Evolutionary conservation across 2,888 invertebrate species (phyloP).

Genomic region (Cantharis lateralis): DNA sequence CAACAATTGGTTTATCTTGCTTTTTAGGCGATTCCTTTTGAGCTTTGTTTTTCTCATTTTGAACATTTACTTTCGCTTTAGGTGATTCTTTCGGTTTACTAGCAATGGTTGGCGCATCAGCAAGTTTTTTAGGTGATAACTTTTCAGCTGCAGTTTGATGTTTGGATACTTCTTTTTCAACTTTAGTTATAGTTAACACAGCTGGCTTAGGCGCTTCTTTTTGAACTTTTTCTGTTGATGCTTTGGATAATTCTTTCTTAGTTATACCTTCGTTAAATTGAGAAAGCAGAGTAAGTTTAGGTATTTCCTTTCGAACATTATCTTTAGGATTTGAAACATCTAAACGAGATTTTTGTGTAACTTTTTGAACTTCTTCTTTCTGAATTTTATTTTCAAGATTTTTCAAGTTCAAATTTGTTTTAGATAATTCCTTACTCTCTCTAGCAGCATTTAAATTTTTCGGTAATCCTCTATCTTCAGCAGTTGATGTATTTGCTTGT

Average conservation of each 20-base stretch:
- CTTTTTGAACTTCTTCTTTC: neutral
- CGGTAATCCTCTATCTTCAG: neutral
- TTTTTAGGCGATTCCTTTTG: neutral
- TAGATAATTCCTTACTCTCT: neutral
- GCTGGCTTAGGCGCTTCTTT: neutral
- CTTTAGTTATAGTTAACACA: neutral
- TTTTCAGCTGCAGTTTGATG: neutral
- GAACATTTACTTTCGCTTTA: neutral
- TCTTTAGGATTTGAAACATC: neutral
- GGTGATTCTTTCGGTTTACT: neutral
- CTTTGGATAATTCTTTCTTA: neutral
- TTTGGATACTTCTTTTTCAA: neutral
- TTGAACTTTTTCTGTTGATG: neutral
- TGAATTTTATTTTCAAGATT: neutral
- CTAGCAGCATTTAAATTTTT: neutral
- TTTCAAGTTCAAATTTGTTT: neutral
- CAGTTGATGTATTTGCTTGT: neutral
- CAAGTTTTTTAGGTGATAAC: neutral
- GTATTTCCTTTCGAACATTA: neutral
- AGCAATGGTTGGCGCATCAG: neutral
- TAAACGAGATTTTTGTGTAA: neutral
- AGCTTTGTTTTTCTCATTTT: neutral
- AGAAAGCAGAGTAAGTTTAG: neutral
- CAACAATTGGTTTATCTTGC: neutral
- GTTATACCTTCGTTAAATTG: neutral